These are phyloP conservation scores for Aelia acuminata DNA, from an alignment of 2,888 invertebrate species.

Conservation along the genomic window DNA sequence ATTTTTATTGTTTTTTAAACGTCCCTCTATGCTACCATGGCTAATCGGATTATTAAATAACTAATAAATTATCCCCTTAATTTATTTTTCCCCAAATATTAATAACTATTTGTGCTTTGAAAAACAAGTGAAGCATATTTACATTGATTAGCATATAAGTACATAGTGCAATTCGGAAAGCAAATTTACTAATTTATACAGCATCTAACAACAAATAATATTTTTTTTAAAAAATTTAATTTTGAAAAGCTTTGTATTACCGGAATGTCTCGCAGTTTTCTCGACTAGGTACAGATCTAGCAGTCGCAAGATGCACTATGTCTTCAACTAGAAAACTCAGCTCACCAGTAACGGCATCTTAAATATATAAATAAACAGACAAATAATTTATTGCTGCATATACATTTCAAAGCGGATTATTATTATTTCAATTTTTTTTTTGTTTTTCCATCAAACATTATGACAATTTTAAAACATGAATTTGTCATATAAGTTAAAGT, in stretches of 20 bases:
- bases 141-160: not conserved
- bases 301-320: not conserved
- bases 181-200: not conserved
- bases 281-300: constrained; percentile 21
- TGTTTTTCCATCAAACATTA: too few relatives aligned
- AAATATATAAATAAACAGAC: constrained; percentile 21
- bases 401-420: not conserved
- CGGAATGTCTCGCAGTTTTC: not conserved
- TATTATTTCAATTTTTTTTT: not conserved
- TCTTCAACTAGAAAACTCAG: constrained; percentile 7
- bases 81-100: too few relatives aligned
- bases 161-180: not conserved
- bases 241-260: not conserved
- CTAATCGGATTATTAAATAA: too few relatives aligned
- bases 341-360: constrained; percentile 32
- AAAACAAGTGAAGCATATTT: too few relatives aligned
- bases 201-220: not conserved
- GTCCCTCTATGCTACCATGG: too few relatives aligned
- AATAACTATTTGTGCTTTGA: too few relatives aligned
- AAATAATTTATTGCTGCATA: not conserved
- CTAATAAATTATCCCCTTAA: too few relatives aligned
- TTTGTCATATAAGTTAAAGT: too few relatives aligned
- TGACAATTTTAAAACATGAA: too few relatives aligned
- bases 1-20: too few relatives aligned
- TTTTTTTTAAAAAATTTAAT: not conserved